Base-by-base conservation (phyloP, 2,113 vertebrate species). In the Zapus hudsonius region DNA sequence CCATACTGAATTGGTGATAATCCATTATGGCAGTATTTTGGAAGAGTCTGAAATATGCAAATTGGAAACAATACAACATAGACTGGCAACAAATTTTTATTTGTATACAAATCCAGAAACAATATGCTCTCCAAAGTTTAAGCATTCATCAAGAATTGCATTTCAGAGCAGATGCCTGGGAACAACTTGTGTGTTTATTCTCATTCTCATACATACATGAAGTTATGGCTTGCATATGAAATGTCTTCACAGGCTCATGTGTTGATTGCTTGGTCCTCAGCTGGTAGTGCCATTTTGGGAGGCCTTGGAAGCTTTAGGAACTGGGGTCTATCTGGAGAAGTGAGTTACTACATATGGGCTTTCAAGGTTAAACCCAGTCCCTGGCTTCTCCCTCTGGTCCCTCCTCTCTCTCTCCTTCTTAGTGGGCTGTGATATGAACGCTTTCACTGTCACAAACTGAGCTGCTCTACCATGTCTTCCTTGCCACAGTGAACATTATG, bases 61-160 rank as follows among this genome's bases (percentile, higher is more conserved):
- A 73, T 59, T 38, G 33, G 57, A 89, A 78, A 78, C 13, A 42
- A 44, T 47, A 7, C 44, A 23, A 59, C 67, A 33, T 27, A 44
- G 38, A 82, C 36, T 38, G 74, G 61, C 80, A 67, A 85, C 33
- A 27, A 84, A 67, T 38, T 66, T 63, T 95, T 42, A 29, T 59
- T 55, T 74, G 29, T 74, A 6, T 13, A 61, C 19, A 59, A 33
- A 40, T 31, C 80, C 76, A 81, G 57, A 67, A 61, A 82, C 27
- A 42, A 16, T 40, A 22, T 42, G 33, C 27, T 78, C 31, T 94
- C 52, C 22, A 44, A 33, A 87, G 59, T 79, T 57, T 81, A 90
- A 82, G 66, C 47, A 89, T 57, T 84, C 75, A 61, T 74, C 84
- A 89, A 86, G 59, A 64, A 72, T 40, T n/a, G 57, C 47, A 31